Conservation (phyloP, 2,113 vertebrate species). For the rat (Rattus norvegicus) region DNA sequence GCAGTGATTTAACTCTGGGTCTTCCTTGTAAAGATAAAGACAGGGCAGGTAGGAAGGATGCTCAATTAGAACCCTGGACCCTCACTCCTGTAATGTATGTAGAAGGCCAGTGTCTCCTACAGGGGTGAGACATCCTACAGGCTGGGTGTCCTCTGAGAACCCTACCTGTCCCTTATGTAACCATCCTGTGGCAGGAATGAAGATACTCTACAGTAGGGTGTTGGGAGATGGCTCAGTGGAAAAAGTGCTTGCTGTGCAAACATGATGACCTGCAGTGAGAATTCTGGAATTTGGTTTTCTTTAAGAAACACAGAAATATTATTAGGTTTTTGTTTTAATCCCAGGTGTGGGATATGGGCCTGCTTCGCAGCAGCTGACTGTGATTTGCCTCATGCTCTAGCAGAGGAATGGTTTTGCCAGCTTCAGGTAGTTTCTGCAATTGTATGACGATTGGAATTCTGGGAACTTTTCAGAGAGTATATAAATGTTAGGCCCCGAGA, state of each 20-base stretch:
- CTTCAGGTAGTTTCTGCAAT: no score
- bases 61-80: rapidly evolving
- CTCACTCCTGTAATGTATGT: background rate
- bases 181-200: background rate
- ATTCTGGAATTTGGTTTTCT: no score
- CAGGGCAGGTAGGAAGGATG: rapidly evolving
- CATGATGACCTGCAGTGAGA: background rate
- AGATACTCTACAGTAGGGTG: background rate
- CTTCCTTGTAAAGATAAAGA: background rate
- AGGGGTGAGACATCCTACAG: background rate
- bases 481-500: no score
- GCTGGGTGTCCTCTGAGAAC: background rate
- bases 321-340: no score
- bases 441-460: no score
- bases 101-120: background rate
- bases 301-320: no score
- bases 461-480: no score
- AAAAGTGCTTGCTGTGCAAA: background rate
- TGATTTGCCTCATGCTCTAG: no score
- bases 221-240: background rate
- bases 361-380: no score
- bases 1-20: background rate
- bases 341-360: no score
- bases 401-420: no score
- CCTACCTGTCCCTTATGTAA: background rate